Percentiles rank a stretch among this genome's conserved stretches.
These are phyloP conservation scores for Actinostola sp. DNA, from an alignment of 92 coral and sea anemone species.

Conservation along the genomic window DNA sequence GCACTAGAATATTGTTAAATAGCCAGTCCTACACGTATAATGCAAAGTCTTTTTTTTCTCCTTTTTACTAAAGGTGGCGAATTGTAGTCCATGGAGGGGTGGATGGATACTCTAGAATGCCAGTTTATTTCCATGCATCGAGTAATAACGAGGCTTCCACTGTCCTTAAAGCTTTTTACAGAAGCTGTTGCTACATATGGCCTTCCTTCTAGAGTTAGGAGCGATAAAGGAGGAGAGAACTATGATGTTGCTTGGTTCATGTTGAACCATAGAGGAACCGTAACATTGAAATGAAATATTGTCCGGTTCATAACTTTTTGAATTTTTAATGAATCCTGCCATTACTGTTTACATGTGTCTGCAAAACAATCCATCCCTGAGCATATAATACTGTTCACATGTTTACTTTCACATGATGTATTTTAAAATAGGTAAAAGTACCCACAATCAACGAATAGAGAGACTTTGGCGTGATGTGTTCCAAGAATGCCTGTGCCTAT, in stretches of 20 bases:
- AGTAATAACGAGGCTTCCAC: not conserved
- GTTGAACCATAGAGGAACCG: slow-evolving; percentile 10
- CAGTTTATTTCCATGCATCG: slow-evolving; percentile 10
- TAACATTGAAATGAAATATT: not conserved
- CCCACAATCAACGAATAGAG: slow-evolving; percentile 30
- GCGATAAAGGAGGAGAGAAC: slow-evolving; percentile 10
- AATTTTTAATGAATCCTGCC: no score
- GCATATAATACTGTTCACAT: no score
- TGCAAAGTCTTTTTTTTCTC: no score
- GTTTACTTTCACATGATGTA: no score
- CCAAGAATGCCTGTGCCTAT: slow-evolving; percentile 28
- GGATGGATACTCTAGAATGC: slow-evolving; percentile 14
- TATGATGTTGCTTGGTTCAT: slow-evolving; percentile 7
- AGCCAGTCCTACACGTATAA: no score
- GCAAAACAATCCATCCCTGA: not conserved
- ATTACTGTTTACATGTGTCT: no score
- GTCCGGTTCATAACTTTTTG: no score
- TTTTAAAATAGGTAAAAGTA: slow-evolving; percentile 12
- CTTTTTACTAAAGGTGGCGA: not conserved
- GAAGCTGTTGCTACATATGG: slow-evolving; percentile 13
- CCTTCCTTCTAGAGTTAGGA: slow-evolving; percentile 8
- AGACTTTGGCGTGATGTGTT: slow-evolving; percentile 50
- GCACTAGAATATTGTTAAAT: not conserved
- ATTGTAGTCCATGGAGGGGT: slow-evolving; percentile 18
- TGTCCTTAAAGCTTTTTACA: not conserved